Percentiles rank a stretch among this genome's conserved stretches.
phyloP scores from a whole-genome alignment of 2,113 vertebrate species.

The Pachypanchax playfairii region DNA sequence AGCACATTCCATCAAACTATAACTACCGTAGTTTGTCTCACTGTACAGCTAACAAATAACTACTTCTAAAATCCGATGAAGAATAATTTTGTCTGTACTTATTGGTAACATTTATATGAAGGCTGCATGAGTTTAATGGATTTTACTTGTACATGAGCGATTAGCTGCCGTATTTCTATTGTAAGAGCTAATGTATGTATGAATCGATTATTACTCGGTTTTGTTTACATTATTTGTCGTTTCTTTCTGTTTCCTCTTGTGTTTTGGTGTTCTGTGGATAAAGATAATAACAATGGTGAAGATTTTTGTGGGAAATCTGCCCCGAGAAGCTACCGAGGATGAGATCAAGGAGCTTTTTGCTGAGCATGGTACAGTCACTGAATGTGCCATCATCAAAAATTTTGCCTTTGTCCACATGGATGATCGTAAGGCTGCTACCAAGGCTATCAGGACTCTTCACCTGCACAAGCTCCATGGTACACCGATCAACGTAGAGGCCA shows the following conservation, averaged over 20 bases:
- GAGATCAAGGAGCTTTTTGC: slow-evolving; percentile 80
- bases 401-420: slow-evolving; percentile 86
- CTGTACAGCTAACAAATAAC: no score
- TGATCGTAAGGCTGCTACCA: slow-evolving; percentile 81
- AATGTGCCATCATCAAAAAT: slow-evolving; percentile 84
- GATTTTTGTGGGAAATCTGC: slow-evolving; percentile 84
- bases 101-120: no score
- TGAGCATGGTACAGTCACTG: slow-evolving; percentile 78
- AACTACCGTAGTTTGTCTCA: no score
- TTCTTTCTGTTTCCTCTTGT: background rate
- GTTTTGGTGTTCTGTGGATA: no score
- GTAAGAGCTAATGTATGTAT: no score
- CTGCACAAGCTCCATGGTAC: slow-evolving; percentile 81
- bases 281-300: slow-evolving; percentile 78
- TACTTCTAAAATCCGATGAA: no score
- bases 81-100: no score
- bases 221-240: accelerated
- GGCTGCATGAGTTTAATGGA: no score
- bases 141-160: no score
- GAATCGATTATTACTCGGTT: no score
- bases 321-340: slow-evolving; percentile 76
- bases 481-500: slow-evolving; percentile 82
- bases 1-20: background rate
- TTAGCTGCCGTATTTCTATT: no score
- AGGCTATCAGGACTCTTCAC: slow-evolving; percentile 81